A percentile compares a stretch with the other conserved stretches of the same genome.
These are phyloP conservation scores for Actinemys pallida DNA, from an alignment of 2,113 vertebrate species.

Conservation along the genomic window DNA sequence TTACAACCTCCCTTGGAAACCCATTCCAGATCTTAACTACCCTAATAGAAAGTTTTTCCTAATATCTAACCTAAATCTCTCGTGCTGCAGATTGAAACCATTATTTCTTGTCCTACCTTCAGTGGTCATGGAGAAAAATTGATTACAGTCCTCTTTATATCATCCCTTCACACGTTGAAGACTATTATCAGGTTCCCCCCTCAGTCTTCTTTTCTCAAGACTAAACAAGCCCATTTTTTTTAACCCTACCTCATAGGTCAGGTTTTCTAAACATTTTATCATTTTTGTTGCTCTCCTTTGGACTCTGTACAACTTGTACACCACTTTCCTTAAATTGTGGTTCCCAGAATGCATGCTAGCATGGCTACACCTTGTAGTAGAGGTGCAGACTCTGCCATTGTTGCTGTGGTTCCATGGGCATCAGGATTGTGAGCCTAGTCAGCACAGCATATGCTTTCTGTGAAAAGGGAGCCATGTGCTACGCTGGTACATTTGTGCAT, in stretches of 20 bases:
- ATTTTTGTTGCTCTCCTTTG: not conserved
- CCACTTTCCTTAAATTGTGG: not conserved
- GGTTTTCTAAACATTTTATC: not conserved
- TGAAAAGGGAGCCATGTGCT: not conserved
- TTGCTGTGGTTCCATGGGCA: accelerated
- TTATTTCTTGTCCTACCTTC: not conserved
- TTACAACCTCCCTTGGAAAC: not conserved
- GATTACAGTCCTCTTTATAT: not conserved
- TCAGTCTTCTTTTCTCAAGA: not conserved
- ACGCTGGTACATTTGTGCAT: not conserved
- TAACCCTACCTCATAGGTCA: not conserved
- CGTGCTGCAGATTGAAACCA: not conserved
- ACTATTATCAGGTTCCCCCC: not conserved
- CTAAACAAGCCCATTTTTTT: not conserved
- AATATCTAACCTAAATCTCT: not conserved
- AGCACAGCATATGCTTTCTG: not conserved
- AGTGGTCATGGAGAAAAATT: too few species aligned
- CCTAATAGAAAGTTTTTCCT: not conserved
- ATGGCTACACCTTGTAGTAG: not conserved
- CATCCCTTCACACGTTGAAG: not conserved
- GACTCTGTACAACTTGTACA: not conserved
- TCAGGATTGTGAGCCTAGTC: not conserved
- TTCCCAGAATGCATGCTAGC: not conserved
- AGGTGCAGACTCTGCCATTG: not conserved
- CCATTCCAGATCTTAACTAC: not conserved